Conservation (phyloP, 1,140 invertebrate genomes). For the Aphelinus certus region DNA sequence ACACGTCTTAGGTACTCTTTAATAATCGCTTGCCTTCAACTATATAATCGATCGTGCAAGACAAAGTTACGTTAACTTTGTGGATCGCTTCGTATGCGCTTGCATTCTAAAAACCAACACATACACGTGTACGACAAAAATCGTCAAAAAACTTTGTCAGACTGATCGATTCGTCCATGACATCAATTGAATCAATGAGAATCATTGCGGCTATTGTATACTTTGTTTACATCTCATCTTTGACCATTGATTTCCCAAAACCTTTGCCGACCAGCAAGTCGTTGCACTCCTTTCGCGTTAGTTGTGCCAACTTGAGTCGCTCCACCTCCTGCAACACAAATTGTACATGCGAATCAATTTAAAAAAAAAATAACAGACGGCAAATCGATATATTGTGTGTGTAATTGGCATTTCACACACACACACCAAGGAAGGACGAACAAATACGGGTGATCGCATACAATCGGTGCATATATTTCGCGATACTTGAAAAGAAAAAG, state of each 20-base stretch:
- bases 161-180: background rate
- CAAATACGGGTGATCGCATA: no score
- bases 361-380: no score
- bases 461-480: no score
- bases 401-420: no score
- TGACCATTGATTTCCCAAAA: slow-evolving; percentile 65
- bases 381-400: no score
- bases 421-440: no score
- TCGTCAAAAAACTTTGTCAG: background rate
- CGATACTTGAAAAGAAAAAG: no score
- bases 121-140: background rate
- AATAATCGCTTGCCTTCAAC: no score
- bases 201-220: slow-evolving; percentile 39
- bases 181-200: slow-evolving; percentile 36
- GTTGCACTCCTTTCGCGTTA: slow-evolving; percentile 76
- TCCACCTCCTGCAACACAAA: slow-evolving; percentile 68
- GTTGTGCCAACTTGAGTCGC: slow-evolving; percentile 68
- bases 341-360: no score
- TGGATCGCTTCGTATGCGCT: slow-evolving; percentile 1
- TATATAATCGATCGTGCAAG: background rate
- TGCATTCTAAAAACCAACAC: background rate
- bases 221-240: slow-evolving; percentile 57
- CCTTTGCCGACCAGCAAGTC: slow-evolving; percentile 71
- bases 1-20: background rate
- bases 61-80: slow-evolving; percentile 16